Conservation (phyloP, 2,797 vertebrate species). For the Crypturellus tataupa region DNA sequence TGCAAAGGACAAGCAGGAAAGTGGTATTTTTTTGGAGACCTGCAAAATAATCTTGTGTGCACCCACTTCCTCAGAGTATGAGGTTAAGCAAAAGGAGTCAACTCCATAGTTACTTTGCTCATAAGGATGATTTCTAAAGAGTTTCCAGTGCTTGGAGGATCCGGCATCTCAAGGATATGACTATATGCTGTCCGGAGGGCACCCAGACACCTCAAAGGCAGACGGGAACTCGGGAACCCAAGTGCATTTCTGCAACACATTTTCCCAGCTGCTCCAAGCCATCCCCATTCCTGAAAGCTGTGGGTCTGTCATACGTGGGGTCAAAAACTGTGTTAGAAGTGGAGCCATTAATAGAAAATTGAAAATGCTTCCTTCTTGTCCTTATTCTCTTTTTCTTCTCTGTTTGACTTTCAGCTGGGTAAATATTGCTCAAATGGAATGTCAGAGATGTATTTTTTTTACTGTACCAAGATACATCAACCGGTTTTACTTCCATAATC, state of each 20-base stretch:
- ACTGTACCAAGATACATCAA: neutral
- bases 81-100: neutral
- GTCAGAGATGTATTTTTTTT: neutral
- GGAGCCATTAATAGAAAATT: neutral
- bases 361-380: neutral
- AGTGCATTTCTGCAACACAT: neutral
- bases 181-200: neutral
- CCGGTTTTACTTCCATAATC: neutral
- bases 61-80: neutral
- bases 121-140: neutral
- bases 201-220: neutral
- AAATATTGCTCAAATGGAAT: neutral
- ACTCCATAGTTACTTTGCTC: neutral
- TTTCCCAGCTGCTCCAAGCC: neutral
- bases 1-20: neutral
- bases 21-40: neutral
- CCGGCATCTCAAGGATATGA: neutral
- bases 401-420: neutral
- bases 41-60: neutral
- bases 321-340: fast-evolving
- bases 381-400: neutral
- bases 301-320: neutral
- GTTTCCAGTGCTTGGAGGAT: neutral
- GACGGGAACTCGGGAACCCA: neutral
- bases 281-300: neutral